Conservation (phyloP, 37 sponge, comb jelly and placozoan species). For the Beroe ovata region DNA sequence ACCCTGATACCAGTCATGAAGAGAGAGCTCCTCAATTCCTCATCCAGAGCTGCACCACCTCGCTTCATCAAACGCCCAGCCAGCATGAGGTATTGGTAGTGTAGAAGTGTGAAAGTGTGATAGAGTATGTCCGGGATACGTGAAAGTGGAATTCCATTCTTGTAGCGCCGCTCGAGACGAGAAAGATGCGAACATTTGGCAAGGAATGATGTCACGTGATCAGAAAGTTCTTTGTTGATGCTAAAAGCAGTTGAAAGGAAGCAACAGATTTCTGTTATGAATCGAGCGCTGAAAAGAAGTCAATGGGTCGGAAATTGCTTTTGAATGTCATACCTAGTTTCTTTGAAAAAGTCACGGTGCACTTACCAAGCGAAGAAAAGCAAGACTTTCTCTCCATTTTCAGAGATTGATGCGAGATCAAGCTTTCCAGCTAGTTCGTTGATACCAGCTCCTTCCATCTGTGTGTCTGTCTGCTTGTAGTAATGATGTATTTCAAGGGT, state of each 20-base stretch:
- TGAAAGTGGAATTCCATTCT: background rate
- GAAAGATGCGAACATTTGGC: background rate
- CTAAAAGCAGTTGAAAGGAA: constrained; percentile 15
- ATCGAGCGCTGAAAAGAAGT: no score
- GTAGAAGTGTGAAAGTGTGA: background rate
- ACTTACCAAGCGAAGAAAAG: background rate
- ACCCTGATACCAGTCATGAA: background rate
- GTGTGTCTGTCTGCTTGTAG: background rate
- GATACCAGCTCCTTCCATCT: background rate
- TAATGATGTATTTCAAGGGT: constrained; percentile 38
- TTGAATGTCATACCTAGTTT: no score
- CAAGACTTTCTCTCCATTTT: background rate
- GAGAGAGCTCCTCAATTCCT: background rate
- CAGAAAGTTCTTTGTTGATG: constrained; percentile 31
- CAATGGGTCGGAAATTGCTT: no score
- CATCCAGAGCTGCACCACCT: background rate
- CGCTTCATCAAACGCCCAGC: background rate
- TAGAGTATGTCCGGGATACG: background rate
- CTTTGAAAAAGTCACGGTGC: no score
- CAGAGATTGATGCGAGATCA: background rate
- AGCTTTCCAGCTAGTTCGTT: background rate
- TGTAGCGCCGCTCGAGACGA: background rate
- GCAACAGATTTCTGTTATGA: constrained; percentile 25
- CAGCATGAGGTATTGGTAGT: background rate
- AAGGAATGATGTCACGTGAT: background rate